Evolutionary conservation across 2,797 vertebrate species (phyloP).

Genomic region (Arnoldichthys spilopterus): DNA sequence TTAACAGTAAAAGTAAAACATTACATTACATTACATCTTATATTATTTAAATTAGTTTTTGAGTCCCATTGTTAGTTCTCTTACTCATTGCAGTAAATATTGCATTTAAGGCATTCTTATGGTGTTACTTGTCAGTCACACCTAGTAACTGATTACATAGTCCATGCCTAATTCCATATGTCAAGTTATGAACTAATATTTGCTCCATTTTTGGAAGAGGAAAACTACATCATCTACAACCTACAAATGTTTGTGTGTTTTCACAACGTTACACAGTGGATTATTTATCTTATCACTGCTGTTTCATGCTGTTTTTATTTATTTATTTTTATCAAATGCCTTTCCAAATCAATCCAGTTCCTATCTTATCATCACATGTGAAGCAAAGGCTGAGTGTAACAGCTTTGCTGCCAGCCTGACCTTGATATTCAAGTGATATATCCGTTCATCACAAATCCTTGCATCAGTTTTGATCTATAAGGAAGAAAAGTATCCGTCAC

Average conservation of each 20-base stretch:
- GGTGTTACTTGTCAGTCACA: no score
- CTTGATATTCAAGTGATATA: conserved; percentile 7
- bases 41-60: no score
- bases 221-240: not conserved
- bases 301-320: not conserved
- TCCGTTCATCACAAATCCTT: not conserved
- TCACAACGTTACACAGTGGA: not conserved
- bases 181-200: no score
- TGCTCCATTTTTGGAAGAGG: not conserved
- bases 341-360: not conserved
- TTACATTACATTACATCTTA: no score
- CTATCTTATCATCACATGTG: not conserved
- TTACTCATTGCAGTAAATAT: no score
- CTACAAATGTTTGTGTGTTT: not conserved
- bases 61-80: no score
- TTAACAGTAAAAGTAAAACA: no score
- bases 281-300: not conserved
- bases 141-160: no score
- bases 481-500: not conserved
- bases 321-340: conserved; percentile 1
- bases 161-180: no score
- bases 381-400: conserved; percentile 8
- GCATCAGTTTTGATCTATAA: not conserved
- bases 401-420: not conserved
- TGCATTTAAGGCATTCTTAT: no score